These are phyloP conservation scores for Pelvicachromis taeniatus DNA, from an alignment of 2,113 vertebrate genomes.

Conservation along the genomic window DNA sequence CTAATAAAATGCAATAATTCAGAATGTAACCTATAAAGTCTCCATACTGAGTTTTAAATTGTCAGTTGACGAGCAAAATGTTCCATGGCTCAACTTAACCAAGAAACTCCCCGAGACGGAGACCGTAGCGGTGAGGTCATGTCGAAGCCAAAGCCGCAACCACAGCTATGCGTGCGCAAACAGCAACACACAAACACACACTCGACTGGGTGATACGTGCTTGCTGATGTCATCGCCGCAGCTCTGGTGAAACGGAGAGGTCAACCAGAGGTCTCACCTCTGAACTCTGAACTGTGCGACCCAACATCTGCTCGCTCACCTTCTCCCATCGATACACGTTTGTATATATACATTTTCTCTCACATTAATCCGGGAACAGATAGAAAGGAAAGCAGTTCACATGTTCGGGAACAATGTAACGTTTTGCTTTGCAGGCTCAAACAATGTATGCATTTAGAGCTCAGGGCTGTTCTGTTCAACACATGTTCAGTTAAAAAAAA, in stretches of 20 bases:
- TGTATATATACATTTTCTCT: not conserved
- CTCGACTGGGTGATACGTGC: constrained; percentile 51
- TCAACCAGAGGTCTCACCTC: constrained; percentile 49
- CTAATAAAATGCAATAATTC: constrained; percentile 59
- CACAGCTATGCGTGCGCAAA: constrained; percentile 53
- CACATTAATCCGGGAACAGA: not conserved
- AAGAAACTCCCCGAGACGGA: constrained; percentile 59
- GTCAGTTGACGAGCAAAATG: constrained; percentile 54
- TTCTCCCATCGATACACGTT: not conserved
- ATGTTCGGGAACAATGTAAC: not conserved
- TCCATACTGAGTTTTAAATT: constrained; percentile 57
- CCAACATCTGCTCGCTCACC: constrained; percentile 24
- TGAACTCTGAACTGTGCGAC: constrained; percentile 53
- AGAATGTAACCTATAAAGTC: constrained; percentile 54
- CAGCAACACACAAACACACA: constrained; percentile 53
- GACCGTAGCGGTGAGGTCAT: constrained; percentile 53
- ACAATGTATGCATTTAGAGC: constrained; percentile 7
- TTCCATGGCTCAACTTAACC: constrained; percentile 59
- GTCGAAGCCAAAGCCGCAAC: constrained; percentile 60
- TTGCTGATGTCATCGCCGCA: constrained; percentile 64
- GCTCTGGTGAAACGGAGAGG: constrained; percentile 42
- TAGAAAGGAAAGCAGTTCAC: not conserved
- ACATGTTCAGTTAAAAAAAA: constrained; percentile 44
- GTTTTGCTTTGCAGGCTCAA: not conserved
- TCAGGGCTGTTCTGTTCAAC: constrained; percentile 36